Base-by-base conservation (phyloP, 2,797 vertebrate species). In the Enoplosus armatus region DNA sequence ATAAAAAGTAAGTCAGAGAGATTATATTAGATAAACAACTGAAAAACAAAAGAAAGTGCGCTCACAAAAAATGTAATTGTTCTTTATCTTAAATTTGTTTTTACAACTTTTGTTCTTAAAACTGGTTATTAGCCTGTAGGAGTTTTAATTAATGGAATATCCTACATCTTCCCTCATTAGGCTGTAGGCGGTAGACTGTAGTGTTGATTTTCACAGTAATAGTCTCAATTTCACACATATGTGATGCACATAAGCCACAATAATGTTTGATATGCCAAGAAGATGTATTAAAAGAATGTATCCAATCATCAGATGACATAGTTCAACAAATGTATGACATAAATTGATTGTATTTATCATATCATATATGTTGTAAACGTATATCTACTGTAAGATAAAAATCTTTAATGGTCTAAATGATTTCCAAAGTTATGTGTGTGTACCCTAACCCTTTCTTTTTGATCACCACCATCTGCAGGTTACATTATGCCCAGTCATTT, bases 401-500 rank as follows among this genome's bases (percentile, higher is more conserved):
- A 55, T 3, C 6, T 37, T 10, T 11, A 37, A 37, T 9, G 11
- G 7, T 3, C 37, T 33, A n/a, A 41, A 8, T n/a, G 27, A 35
- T 70, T 56, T 55, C 37, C 20, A 37, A 6, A 55, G 3, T 18
- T 47, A 2, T 8, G 35, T n/a, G n/a, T n/a, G n/a, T n/a, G n/a
- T n/a, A n/a, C n/a, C n/a, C n/a, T n/a, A n/a, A n/a, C n/a, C n/a
- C n/a, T n/a, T n/a, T n/a, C n/a, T 66, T 72, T 62, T 22, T 33
- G 7, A 16, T 55, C 41, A 12, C 39, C 22, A 24, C 0, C 51
- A 71, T 27, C 56, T 77, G 65, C 70, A 80, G 14, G 11, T 72
- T 66, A 35, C 5, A 62, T 43, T 85, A 79, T 72, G n/a, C 27
- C 35, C 50, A 22, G 75, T 10, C 47, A 62, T 69, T 79, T 67